Base-by-base conservation (phyloP, 2,888 invertebrate species). In the Agrotis clavis region DNA sequence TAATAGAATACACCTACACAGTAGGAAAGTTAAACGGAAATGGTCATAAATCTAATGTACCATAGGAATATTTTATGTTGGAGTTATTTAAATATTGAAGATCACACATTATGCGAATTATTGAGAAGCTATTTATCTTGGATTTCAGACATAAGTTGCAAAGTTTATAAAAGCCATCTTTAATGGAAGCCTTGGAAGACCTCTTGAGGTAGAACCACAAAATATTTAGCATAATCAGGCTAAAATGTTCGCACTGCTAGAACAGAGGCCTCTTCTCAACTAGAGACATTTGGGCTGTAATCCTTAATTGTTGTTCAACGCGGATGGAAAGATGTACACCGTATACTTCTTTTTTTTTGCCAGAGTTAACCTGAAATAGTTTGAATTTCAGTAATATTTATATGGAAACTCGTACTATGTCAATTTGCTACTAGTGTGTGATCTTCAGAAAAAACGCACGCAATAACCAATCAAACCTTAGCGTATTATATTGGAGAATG, bases 1-100 rank as follows among this genome's bases (percentile, higher is more conserved):
- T 74, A 78, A 80, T 85, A 88, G 79, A 84, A 83, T 85, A 83
- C 70, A 87, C 92, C 92, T 92, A 93, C 91, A 92, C 88, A 90
- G 92, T 92, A 92, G 92, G 92, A 90, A 88, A 90, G 86, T 87
- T 72, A 83, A 88, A 89, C 86, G 80, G 87, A 83, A 85, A 67
- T 85, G 79, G 86, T 86, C 70, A 63, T 79, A 80, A 85, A 25
- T 77, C 76, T 83, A 82, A 79, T 62, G 68, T 79, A 79, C 59
- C 66, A 68, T 81, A 83, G 77, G 80, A 85, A 79, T 77, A 82
- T 82, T 81, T 81, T 71, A 73, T 71, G 65, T 77, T 70, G 47
- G 59, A 75, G 56, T 69, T 63, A 60, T 67, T 51, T 56, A n/a
- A 3, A 18, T 0, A 70, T 61, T 74, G 65, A 63, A 68, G 57